Conservation (phyloP, 2,113 vertebrate genomes). For the Heterotis niloticus region DNA sequence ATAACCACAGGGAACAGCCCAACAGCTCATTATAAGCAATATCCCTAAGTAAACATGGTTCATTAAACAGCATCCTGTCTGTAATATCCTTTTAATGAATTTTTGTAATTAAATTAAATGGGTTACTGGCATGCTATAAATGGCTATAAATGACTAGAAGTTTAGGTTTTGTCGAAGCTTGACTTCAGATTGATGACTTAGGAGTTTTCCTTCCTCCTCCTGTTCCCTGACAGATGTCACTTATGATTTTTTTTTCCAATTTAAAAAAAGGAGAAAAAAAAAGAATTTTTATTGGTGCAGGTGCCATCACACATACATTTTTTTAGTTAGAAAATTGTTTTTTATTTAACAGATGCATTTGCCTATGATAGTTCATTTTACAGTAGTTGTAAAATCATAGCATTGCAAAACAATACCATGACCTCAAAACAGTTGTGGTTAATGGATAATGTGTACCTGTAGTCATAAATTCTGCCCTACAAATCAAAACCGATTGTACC, state of each 20-base stretch:
- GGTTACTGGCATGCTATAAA: constrained; percentile 65
- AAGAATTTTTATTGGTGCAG: constrained; percentile 23
- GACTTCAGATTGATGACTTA: constrained; percentile 47
- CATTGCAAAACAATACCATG: no score
- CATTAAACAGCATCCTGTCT: constrained; percentile 69
- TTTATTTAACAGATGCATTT: no score
- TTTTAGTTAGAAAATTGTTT: not conserved
- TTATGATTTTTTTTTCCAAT: constrained; percentile 29
- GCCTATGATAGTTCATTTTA: no score
- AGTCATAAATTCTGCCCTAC: no score
- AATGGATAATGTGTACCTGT: no score
- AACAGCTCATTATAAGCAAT: constrained; percentile 73
- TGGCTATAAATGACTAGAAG: constrained; percentile 63
- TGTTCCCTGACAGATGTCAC: constrained; percentile 42
- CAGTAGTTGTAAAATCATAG: no score
- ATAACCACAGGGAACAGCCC: constrained; percentile 54
- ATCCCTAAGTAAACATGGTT: constrained; percentile 74
- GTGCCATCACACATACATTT: constrained; percentile 42
- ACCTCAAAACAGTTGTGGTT: no score
- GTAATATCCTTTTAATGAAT: constrained; percentile 81
- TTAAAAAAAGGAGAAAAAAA: constrained; percentile 7
- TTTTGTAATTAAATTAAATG: constrained; percentile 79
- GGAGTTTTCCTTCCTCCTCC: constrained; percentile 34
- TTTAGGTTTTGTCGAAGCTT: constrained; percentile 45
- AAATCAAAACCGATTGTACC: no score